A percentile compares a stretch with the other conserved stretches of the same genome.
Conservation (phyloP, 2,113 vertebrate genomes). For the Procavia capensis region DNA sequence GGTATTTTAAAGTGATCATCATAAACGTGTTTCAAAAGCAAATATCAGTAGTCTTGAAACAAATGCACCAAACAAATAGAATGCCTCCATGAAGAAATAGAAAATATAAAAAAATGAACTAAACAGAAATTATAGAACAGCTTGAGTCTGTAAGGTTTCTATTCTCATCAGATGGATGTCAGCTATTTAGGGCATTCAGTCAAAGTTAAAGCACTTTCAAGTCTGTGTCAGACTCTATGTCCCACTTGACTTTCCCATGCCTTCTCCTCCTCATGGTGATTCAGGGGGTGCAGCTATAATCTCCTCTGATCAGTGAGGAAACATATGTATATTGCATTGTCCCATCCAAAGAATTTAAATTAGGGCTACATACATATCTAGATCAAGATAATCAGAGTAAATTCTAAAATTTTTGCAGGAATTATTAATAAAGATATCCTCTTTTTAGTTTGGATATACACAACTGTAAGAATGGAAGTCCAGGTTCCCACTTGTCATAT, state of each 20-base stretch:
- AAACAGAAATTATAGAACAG: background rate
- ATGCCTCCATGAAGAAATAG: background rate
- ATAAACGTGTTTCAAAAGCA: background rate
- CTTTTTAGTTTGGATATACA: background rate
- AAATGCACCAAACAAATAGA: background rate
- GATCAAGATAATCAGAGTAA: background rate
- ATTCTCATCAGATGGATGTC: background rate
- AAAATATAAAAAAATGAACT: too few species aligned
- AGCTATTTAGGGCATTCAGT: too few species aligned
- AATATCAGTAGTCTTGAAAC: background rate
- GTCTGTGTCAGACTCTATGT: background rate
- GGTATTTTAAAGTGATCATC: background rate
- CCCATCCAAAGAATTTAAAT: background rate
- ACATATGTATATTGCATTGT: background rate
- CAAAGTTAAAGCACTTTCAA: background rate
- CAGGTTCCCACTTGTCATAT: background rate
- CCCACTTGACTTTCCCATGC: background rate
- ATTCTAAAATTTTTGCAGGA: background rate
- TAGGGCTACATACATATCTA: background rate
- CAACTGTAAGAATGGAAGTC: background rate
- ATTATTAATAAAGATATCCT: background rate
- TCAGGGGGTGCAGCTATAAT: background rate
- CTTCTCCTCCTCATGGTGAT: background rate
- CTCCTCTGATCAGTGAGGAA: background rate
- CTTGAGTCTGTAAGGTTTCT: background rate